phyloP scores from a whole-genome alignment of 2,113 vertebrate genomes.

The Conger conger region DNA sequence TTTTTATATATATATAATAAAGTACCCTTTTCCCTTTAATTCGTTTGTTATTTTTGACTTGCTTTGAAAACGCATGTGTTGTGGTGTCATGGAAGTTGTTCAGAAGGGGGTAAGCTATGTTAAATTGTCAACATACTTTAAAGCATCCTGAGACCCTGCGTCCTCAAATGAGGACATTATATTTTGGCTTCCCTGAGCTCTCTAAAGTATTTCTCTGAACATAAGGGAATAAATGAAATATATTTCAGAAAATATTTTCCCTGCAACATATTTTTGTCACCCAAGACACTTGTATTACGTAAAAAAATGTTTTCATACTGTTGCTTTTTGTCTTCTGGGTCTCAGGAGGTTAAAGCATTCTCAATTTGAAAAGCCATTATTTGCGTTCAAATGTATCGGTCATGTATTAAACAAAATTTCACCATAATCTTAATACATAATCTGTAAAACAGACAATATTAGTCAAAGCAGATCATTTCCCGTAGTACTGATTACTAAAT shows the following conservation, averaged over 20 bases:
- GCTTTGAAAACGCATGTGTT: not conserved
- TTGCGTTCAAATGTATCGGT: not conserved
- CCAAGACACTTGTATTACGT: too few species aligned
- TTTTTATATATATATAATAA: conserved; percentile 16
- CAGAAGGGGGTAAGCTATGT: not conserved
- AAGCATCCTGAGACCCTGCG: too few species aligned
- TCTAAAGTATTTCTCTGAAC: too few species aligned
- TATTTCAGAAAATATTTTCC: too few species aligned
- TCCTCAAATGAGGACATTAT: too few species aligned
- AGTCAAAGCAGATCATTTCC: not conserved
- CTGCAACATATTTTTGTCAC: too few species aligned
- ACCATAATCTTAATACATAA: not conserved
- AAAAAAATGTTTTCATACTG: too few species aligned
- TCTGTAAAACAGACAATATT: not conserved
- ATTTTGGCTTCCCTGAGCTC: too few species aligned
- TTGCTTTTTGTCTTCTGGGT: too few species aligned
- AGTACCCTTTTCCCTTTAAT: not conserved
- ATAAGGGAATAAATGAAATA: too few species aligned
- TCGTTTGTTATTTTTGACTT: not conserved
- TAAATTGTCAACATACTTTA: not conserved
- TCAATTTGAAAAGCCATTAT: not conserved
- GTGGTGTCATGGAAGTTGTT: not conserved
- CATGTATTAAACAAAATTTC: not conserved
- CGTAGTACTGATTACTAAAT: not conserved
- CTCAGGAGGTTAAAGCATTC: too few species aligned